phyloP scores from a whole-genome alignment of 2,888 invertebrate species.

The Nomada fabriciana region DNA sequence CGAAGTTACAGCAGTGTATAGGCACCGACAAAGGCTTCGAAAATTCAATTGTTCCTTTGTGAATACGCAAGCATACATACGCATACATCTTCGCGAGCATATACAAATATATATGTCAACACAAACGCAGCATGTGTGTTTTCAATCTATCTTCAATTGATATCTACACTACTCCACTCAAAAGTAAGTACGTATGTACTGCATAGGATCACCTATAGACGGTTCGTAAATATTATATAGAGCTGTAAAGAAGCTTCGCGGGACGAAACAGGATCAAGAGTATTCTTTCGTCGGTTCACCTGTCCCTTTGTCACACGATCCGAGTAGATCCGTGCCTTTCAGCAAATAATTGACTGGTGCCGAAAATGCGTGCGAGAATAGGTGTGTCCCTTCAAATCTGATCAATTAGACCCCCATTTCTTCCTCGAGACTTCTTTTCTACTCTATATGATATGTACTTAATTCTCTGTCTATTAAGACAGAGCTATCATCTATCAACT shows the following conservation, averaged over 20 bases:
- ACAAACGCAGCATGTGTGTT: not conserved
- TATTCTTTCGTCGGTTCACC: too few species aligned
- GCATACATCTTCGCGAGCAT: not conserved
- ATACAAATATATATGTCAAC: not conserved
- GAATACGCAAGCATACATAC: not conserved
- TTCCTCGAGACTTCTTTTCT: too few species aligned
- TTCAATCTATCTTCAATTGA: constrained; percentile 16
- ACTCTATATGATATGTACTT: too few species aligned
- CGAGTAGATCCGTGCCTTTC: not conserved
- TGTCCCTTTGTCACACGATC: too few species aligned
- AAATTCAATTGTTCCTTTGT: constrained; percentile 15
- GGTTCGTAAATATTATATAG: too few species aligned
- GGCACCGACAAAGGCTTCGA: constrained; percentile 6
- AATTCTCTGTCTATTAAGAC: too few species aligned
- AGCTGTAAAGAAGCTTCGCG: too few species aligned
- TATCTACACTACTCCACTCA: not conserved
- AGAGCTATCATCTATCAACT: not conserved
- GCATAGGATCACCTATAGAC: too few species aligned
- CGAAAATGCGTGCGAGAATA: too few species aligned
- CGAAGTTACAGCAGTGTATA: constrained; percentile 4
- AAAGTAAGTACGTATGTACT: not conserved
- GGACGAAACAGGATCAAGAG: too few species aligned
- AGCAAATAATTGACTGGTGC: not conserved
- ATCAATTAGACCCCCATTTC: too few species aligned
- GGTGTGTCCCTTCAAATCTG: too few species aligned